These are phyloP conservation scores for Trogon melanurus DNA, from an alignment of 2,113 vertebrate genomes.

Conservation along the genomic window DNA sequence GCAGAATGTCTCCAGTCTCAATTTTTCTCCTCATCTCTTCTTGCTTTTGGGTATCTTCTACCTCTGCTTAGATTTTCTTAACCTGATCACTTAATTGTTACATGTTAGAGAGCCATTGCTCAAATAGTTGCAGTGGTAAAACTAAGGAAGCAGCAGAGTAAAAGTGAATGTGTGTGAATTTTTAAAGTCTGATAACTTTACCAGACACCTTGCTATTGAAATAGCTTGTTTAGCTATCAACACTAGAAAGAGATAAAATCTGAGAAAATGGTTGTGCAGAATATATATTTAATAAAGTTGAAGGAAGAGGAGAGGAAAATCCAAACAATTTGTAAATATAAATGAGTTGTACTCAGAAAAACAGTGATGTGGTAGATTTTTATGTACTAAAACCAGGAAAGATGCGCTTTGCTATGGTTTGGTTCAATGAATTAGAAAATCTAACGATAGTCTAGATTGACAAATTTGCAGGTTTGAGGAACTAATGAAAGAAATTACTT, in stretches of 20 bases:
- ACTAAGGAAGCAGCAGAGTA: background rate
- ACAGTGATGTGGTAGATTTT: background rate
- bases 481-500: background rate
- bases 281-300: background rate
- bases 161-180: background rate
- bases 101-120: background rate
- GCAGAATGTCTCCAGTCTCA: background rate
- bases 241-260: background rate
- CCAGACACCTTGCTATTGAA: background rate
- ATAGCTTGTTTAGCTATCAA: background rate
- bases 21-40: background rate
- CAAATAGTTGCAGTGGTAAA: background rate
- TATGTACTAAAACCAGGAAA: background rate
- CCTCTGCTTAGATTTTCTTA: background rate
- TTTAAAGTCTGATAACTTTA: background rate
- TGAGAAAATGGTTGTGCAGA: background rate
- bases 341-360: background rate
- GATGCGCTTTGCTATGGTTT: background rate
- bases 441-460: background rate
- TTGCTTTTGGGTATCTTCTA: background rate
- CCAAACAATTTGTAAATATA: background rate
- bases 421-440: background rate
- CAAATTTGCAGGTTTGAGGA: background rate
- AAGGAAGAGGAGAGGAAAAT: background rate
- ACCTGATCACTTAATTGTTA: background rate